Conservation (phyloP, 2,888 invertebrate genomes). For the Tigriopus californicus region DNA sequence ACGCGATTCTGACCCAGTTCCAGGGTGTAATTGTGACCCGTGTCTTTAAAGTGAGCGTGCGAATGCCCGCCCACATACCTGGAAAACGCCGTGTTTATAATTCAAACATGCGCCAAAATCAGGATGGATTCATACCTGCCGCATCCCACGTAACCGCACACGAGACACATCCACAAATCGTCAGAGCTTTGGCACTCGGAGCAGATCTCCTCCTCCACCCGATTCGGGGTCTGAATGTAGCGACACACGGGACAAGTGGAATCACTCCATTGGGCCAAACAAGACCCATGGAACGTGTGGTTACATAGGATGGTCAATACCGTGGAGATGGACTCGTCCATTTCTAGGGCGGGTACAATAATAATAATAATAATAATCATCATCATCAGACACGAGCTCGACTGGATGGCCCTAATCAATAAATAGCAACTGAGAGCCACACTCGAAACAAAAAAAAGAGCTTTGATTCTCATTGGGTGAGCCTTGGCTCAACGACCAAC, state of each 20-base stretch:
- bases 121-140: constrained; percentile 44
- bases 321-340: constrained; percentile 97
- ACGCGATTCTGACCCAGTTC: constrained; percentile 89
- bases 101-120: no score
- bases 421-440: no score
- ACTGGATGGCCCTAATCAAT: no score
- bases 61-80: constrained; percentile 13
- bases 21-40: constrained; percentile 91
- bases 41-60: constrained; percentile 58
- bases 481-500: no score
- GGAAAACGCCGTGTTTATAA: no score
- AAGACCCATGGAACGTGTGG: constrained; percentile 90
- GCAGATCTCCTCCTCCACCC: constrained; percentile 47
- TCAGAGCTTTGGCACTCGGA: constrained; percentile 48
- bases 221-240: constrained; percentile 63
- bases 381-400: no score
- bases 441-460: no score
- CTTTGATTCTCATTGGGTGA: no score
- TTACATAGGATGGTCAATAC: constrained; percentile 93
- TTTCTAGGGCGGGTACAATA: constrained; percentile 26
- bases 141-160: constrained; percentile 96
- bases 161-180: constrained; percentile 92
- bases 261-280: constrained; percentile 89
- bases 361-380: no score
- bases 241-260: constrained; percentile 89